Evolutionary conservation across 2,888 invertebrate species (phyloP).

Genomic region (Seira musarum): DNA sequence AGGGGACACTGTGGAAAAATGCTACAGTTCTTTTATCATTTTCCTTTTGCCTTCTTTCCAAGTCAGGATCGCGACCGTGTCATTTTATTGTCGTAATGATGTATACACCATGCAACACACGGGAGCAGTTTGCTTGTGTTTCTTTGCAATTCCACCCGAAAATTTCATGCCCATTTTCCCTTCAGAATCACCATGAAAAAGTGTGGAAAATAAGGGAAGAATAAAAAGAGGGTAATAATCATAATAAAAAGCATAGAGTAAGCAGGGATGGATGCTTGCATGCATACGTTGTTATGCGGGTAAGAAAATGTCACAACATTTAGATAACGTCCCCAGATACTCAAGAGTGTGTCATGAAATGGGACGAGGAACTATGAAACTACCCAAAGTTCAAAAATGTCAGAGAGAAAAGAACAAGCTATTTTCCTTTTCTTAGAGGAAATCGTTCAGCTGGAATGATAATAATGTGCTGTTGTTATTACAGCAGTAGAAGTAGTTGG

Average conservation of each 20-base stretch:
- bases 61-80: too few relatives aligned
- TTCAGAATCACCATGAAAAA: too few relatives aligned
- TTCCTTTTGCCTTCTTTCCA: too few relatives aligned
- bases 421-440: slow-evolving; percentile 26
- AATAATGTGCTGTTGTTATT: slow-evolving; percentile 46
- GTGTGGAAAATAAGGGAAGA: slow-evolving; percentile 14
- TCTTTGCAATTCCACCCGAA: too few relatives aligned
- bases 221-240: slow-evolving; percentile 1
- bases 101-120: too few relatives aligned
- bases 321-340: slow-evolving; percentile 54
- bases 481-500: slow-evolving; percentile 25
- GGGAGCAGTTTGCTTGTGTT: too few relatives aligned
- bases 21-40: too few relatives aligned
- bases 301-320: slow-evolving; percentile 59
- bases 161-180: too few relatives aligned
- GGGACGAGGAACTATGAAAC: slow-evolving; percentile 43
- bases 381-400: slow-evolving; percentile 56
- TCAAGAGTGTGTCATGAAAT: slow-evolving; percentile 40
- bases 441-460: slow-evolving; percentile 38
- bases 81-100: too few relatives aligned
- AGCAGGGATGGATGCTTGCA: too few relatives aligned
- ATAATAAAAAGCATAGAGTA: too few relatives aligned
- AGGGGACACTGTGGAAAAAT: too few relatives aligned
- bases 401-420: slow-evolving; percentile 24
- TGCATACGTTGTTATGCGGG: slow-evolving; percentile 14